Evolutionary conservation across 1,140 invertebrate genomes (phyloP), one percentile per base, ranked within the genome.

Genomic region (Epicauta chinensis): DNA sequence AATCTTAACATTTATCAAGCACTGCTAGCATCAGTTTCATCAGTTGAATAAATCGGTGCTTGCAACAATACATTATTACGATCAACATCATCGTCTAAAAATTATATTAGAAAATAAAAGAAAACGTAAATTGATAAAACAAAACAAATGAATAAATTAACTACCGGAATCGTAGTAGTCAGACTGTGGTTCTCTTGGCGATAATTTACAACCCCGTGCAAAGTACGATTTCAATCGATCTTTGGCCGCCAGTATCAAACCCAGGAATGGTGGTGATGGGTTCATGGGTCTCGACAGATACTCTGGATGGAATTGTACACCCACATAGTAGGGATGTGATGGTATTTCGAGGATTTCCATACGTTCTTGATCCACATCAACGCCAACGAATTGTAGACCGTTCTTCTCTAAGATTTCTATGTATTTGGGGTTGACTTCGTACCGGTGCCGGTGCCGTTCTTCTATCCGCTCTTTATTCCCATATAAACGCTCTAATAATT

Each of bases 241-340:
- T 48, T 84, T 80, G 1, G 92, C 83, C 7, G 93, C 91, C 42
- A 97, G 75, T 58, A 99, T 84, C 1, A 99, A 76, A 44, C 97
- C 97, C 48, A 98, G 73, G 67, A 97, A 99, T 3, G 94, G 93
- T 2, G 97, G 91, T 29, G 93, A 97, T 0, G 97, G 95, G 56
- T 86, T 87, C 42, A 97, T 71, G 0, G 97, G 96, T 1, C 95
- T 78, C 1, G 92, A 96, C 41, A 97, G 76, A 72, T 98, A 99
- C 71, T 99, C 97, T 0, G 97, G 97, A 73, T 99, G 97, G 71
- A 89, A 99, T 72, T 99, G 97, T 0, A 94, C 93, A 0, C 88
- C 91, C 10, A 97, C 89, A 73, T 90, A 99, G 69, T 91, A 99
- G 0, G 86, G 88, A 75, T 99, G 95, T 56, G 76, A 76, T 0